phyloP scores from a whole-genome alignment of 2,113 vertebrate species.

The Lamprotornis superbus region DNA sequence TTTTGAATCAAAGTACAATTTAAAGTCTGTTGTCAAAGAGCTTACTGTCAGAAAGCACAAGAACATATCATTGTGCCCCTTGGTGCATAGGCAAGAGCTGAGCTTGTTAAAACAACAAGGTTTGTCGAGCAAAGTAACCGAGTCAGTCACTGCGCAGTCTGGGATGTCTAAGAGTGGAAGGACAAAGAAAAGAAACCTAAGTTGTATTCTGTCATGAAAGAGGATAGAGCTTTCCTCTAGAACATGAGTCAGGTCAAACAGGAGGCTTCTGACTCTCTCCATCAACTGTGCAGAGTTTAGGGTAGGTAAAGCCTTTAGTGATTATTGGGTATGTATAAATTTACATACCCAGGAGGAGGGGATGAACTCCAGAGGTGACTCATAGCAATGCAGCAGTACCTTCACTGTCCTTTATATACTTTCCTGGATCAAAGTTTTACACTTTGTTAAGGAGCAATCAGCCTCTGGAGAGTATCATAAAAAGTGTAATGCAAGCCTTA shows the following conservation, averaged over 20 bases:
- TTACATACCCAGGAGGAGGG: neutral
- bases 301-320: neutral
- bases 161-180: neutral
- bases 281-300: neutral
- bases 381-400: neutral
- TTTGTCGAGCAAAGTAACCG: fast-evolving
- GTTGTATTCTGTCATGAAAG: neutral
- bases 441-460: neutral
- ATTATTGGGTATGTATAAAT: neutral
- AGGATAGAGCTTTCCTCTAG: neutral
- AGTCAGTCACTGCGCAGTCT: neutral
- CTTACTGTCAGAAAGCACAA: neutral
- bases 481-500: neutral
- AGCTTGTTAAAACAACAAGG: neutral
- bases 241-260: neutral
- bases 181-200: neutral
- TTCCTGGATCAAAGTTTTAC: neutral
- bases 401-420: neutral
- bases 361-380: neutral
- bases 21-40: neutral
- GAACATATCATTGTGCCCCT: neutral
- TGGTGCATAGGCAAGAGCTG: neutral
- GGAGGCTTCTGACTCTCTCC: neutral
- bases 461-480: neutral
- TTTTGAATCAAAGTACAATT: neutral